Base-by-base conservation (phyloP, 1,140 invertebrate species). In the Watersipora subatra region DNA sequence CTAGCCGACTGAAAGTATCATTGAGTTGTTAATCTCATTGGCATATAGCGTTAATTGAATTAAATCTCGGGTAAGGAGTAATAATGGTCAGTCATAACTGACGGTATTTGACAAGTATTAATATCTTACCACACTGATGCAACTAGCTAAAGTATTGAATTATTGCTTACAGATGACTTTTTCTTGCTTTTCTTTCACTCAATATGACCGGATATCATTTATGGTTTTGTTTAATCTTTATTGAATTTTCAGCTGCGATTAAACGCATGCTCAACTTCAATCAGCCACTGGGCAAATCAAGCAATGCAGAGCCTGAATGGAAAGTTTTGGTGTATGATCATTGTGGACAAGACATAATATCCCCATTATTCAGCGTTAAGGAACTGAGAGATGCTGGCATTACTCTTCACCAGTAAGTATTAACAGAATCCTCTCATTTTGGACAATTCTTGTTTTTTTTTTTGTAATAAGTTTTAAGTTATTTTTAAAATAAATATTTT, bases 311-410 rank as follows among this genome's bases (percentile, higher is more conserved):
- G 81, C 92, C 92, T 30, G 87, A 89, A 34, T 97, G 93, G 92
- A 96, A 96, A 83, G 86, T 99, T 67, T 82, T 99, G 57, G 87
- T 99, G 64, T 98, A 97, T 76, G 97, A 99, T 80, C 85, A 90
- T 72, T 86, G 88, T 71, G 94, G 94, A 2, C 95, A 98, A 81
- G 95, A 99, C 77, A 97, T 99, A 58, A 96, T 99, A 72, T 97
- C 95, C 20, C 94, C 96, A 1, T 80, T 99, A 59, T 85, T 99
- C 73, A 92, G 92, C 55, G 88, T 99, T 0, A 97, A 96, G 81
- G 94, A 99, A 77, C 82, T 99, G 1, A 79, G 95, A 74, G 93
- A 98, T 80, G 81, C 95, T 70, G 96, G 96, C 67, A 91, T 99
- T 19, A 99, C 97, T 58, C 84, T 99, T 64, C 93, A 98, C 84